Evolutionary conservation across 2,113 vertebrate genomes (phyloP).

Genomic region (Leiothrix lutea): DNA sequence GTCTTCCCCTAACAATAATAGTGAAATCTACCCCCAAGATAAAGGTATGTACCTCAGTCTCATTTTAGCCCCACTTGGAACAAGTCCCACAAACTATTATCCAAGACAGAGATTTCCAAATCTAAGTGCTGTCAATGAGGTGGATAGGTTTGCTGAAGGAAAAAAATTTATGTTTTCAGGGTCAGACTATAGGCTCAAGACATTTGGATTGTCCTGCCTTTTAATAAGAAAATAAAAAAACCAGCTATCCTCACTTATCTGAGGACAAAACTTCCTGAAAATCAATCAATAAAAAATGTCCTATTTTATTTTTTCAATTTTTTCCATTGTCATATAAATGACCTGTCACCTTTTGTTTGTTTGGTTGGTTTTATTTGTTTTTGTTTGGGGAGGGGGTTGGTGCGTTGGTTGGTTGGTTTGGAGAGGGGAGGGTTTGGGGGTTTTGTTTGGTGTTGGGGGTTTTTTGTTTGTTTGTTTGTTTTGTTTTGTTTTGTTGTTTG

Average conservation of each 20-base stretch:
- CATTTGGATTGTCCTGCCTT: background rate
- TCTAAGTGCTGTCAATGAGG: background rate
- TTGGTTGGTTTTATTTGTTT: background rate
- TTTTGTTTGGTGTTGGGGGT: background rate
- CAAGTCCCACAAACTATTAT: background rate
- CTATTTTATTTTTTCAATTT: background rate
- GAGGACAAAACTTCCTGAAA: background rate
- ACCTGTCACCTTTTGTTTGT: accelerated
- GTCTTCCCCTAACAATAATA: background rate
- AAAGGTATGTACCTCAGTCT: background rate
- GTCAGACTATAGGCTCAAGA: background rate
- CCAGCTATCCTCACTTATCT: background rate
- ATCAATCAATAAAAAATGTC: background rate
- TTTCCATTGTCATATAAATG: background rate
- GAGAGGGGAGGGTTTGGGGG: background rate
- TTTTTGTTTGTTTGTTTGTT: too few species aligned
- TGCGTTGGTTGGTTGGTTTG: background rate
- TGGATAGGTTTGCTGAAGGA: background rate
- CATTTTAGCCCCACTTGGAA: background rate
- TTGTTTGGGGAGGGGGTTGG: too few species aligned
- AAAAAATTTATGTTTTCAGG: background rate
- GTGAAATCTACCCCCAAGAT: background rate
- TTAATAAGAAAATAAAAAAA: background rate
- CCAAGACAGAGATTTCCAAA: background rate
- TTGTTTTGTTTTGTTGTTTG: background rate